Percentiles rank a stretch among this genome's conserved stretches.
These are phyloP conservation scores for Maccullochella peelii DNA, from an alignment of 2,113 vertebrate genomes.

Conservation along the genomic window DNA sequence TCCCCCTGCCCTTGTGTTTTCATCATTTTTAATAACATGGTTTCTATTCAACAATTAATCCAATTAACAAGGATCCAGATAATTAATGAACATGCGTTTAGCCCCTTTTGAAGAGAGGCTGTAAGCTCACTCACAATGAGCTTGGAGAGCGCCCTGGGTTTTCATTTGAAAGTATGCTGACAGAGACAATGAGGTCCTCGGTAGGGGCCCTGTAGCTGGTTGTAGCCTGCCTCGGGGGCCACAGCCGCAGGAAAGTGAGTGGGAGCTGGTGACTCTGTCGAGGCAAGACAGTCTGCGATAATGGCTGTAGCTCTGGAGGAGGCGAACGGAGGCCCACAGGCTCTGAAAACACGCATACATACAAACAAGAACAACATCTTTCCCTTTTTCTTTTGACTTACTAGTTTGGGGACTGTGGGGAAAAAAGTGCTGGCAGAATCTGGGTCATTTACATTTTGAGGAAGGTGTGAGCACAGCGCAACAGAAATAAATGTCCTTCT, in stretches of 20 bases:
- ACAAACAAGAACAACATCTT: conserved; percentile 62
- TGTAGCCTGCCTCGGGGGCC: conserved; percentile 51
- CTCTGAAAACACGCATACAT: conserved; percentile 65
- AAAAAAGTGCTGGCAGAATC: conserved; percentile 64
- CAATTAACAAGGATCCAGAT: conserved; percentile 84
- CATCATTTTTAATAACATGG: conserved; percentile 85
- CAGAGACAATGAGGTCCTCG: conserved; percentile 62
- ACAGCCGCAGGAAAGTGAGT: conserved; percentile 39
- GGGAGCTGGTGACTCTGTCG: conserved; percentile 44
- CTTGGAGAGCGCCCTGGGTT: conserved; percentile 69
- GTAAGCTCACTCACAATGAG: conserved; percentile 70
- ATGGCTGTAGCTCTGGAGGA: conserved; percentile 55
- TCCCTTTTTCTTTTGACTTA: conserved; percentile 56
- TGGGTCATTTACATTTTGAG: conserved; percentile 79
- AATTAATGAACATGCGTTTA: conserved; percentile 81
- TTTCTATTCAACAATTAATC: conserved; percentile 86
- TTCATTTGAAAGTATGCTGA: conserved; percentile 56
- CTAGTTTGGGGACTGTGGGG: conserved; percentile 57
- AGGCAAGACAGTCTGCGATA: conserved; percentile 65
- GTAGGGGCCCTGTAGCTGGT: conserved; percentile 54
- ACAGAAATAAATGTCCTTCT: conserved; percentile 68
- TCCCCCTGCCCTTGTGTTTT: conserved; percentile 80
- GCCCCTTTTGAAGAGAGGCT: conserved; percentile 78
- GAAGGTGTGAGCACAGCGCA: conserved; percentile 57
- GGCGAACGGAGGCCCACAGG: conserved; percentile 63